Base-by-base conservation (phyloP, 2,888 invertebrate genomes). In the Drosophila dives region DNA sequence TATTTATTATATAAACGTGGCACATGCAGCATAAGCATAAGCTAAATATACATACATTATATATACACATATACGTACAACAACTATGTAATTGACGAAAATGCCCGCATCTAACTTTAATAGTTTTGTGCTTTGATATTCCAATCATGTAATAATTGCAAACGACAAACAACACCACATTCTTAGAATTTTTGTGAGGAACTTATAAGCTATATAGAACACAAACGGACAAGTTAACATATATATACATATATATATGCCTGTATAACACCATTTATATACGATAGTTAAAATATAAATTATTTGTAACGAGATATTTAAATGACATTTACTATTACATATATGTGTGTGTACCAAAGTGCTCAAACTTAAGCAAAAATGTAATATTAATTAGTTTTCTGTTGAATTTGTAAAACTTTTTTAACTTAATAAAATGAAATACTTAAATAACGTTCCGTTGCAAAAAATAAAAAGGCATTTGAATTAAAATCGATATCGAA, bases 301-400 rank as follows among this genome's bases (percentile, higher is more conserved):
- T 69, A 74, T 64, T 62, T 75, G 68, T 73, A 80, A 77, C 64
- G 58, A 75, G 76, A 78, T 86, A 78, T 74, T 80, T 73, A 86
- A 83, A 76, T 78, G 72, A 80, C 76, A 78, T 86, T 80, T 79
- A 74, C 71, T 75, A 84, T 75, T 80, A 56, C 29, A 40, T 56
- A 77, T 80, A 66, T 76, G 79, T 79, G 78, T 84, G 81, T 77
- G 78, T 83, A 90, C 82, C 89, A 89, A 90, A 90, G 90, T 90
- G 89, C 90, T 89, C 89, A 90, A 90, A 81, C 75, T 76, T 77
- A 84, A 81, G 83, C 72, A 65, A 83, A 78, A 77, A 82, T 75
- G 65, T 68, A 66, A 83, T 71, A 79, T 71, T 76, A 77, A 75
- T 76, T 85, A 84, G 80, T 80, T 72, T 85, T 85, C 80, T 85